Evolutionary conservation across 2,797 vertebrate species (phyloP).

Genomic region (Lepilemur septentrionalis): DNA sequence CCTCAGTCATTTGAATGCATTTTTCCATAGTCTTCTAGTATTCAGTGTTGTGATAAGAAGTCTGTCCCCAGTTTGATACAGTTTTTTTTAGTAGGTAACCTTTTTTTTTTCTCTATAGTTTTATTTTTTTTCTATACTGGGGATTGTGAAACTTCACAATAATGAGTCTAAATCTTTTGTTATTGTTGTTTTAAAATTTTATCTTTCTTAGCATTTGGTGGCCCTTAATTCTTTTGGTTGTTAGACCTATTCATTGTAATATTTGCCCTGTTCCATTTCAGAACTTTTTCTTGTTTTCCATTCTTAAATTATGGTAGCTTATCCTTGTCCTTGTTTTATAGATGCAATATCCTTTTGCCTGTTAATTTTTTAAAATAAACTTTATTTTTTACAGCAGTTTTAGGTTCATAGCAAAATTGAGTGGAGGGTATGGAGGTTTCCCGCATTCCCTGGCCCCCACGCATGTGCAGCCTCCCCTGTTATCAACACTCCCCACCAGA

Average conservation of each 20-base stretch:
- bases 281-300: conserved; percentile 3
- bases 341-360: not conserved
- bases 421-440: not conserved
- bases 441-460: no score
- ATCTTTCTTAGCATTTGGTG: not conserved
- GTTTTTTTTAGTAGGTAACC: not conserved
- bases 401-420: not conserved
- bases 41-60: not conserved
- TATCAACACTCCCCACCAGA: not conserved
- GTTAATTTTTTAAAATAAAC: not conserved
- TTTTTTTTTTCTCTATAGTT: not conserved
- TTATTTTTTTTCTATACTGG: not conserved
- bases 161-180: not conserved
- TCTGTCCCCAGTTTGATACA: not conserved
- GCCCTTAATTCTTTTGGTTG: not conserved
- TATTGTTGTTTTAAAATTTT: not conserved
- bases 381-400: not conserved
- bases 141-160: conserved; percentile 36
- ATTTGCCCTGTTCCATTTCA: not conserved
- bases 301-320: not conserved
- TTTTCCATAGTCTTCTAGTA: not conserved
- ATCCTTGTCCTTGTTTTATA: not conserved
- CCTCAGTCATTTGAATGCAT: not conserved
- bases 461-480: no score
- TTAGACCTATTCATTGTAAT: not conserved